Conservation (phyloP, 2,888 invertebrate genomes). For the Abrostola triplasia region DNA sequence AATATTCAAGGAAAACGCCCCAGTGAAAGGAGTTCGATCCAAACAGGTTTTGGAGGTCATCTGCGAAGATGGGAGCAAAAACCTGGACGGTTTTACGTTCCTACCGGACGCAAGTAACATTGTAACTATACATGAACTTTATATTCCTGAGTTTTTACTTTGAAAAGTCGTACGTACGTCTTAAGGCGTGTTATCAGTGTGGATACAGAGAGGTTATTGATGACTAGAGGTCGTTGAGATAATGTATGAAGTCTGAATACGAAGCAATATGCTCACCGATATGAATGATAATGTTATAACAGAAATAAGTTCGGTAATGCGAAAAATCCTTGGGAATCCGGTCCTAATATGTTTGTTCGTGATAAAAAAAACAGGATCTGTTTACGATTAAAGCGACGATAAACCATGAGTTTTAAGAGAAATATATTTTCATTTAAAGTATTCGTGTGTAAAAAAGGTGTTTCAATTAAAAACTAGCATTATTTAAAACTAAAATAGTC, state of each 20-base stretch:
- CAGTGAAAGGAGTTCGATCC: constrained; percentile 69
- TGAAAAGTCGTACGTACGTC: not conserved
- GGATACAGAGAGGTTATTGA: constrained; percentile 23
- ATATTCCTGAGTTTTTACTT: constrained; percentile 4
- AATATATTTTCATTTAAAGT: too few relatives aligned
- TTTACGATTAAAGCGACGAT: too few relatives aligned
- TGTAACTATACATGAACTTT: constrained; percentile 2
- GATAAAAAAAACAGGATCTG: too few relatives aligned
- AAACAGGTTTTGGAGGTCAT: constrained; percentile 76
- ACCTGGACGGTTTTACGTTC: constrained; percentile 59
- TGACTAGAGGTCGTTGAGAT: constrained; percentile 25
- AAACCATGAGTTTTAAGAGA: too few relatives aligned
- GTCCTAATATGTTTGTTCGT: too few relatives aligned
- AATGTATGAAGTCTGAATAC: constrained; percentile 24
- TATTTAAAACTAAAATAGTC: too few relatives aligned
- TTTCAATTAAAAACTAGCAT: too few relatives aligned
- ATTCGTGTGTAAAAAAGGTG: too few relatives aligned
- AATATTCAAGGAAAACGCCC: constrained; percentile 60
- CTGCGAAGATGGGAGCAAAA: constrained; percentile 71
- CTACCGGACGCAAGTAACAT: constrained; percentile 3
- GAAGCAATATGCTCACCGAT: constrained; percentile 3
- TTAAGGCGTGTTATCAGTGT: constrained; percentile 19
- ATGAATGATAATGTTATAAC: constrained; percentile 4
- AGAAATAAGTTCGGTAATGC: too few relatives aligned
- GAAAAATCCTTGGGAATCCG: too few relatives aligned